Evolutionary conservation across 2,888 invertebrate genomes (phyloP), one percentile per base, ranked within the genome.

Genomic region (Lepetodrilus schrolli): DNA sequence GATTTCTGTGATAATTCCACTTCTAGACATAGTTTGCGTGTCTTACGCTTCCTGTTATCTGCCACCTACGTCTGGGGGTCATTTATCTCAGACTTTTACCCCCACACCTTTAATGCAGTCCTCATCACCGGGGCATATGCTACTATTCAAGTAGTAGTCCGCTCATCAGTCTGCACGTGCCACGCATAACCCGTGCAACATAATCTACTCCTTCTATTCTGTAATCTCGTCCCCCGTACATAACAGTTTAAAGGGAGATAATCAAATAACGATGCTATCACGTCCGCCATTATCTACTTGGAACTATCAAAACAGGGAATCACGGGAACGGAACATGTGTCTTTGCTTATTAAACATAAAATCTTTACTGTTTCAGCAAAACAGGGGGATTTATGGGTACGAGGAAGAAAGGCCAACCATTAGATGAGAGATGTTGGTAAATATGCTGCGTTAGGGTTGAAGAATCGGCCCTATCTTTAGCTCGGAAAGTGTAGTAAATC

Each of bases 291-390:
- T 58, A 58, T 58, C 26, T 17, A n/a, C 26, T 2, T 13, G 3
- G 30, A 4, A 23, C 30, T 58, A 58, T 58, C 58, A 21, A 17
- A 34, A n/a, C n/a, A 58, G 13, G 30, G 34, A 58, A 10, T 34
- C 58, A 30, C 34, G 13, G 13, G n/a, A 58, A 58, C 58, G 20
- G 48, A 58, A 58, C 58, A 58, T 30, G 21, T 58, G 58, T 58
- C 58, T 58, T 58, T 30, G 58, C 58, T 58, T 58, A 58, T 58
- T 58, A 58, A 58, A 58, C 58, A 58, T 30, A 58, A 58, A 58
- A 58, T 58, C 58, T 30, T 30, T 30, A 13, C 26, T 58, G 58
- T 58, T 30, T 30, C 17, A 13, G 10, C 10, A 34, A 30, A 34
- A 58, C n/a, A 34, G 30, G 58, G 26, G 17, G 17, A 58, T 58